Evolutionary conservation across 1,140 invertebrate genomes (phyloP).

Genomic region (Brachionus asplanchnoidis): DNA sequence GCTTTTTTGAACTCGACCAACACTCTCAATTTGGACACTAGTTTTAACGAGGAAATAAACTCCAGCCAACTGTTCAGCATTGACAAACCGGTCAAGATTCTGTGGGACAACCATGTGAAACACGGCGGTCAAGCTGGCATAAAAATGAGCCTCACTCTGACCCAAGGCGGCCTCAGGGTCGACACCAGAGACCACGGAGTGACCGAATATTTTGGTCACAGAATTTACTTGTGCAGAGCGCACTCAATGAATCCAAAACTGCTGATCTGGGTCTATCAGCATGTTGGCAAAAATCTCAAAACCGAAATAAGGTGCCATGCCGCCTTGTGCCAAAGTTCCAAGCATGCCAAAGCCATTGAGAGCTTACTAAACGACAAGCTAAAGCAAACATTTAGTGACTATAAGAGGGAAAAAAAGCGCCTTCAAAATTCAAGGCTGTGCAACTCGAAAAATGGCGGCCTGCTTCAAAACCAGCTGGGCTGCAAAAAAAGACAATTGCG

Average conservation of each 20-base stretch:
- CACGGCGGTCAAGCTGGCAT: conserved; percentile 23
- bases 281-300: conserved; percentile 39
- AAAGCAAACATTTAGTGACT: conserved; percentile 30
- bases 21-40: background rate
- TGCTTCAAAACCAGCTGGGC: background rate
- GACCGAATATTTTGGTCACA: conserved; percentile 34
- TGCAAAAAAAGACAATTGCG: background rate
- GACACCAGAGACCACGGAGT: conserved; percentile 30
- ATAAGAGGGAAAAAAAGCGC: conserved; percentile 20
- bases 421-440: conserved; percentile 30
- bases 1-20: background rate
- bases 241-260: conserved; percentile 12
- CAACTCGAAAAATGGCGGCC: conserved; percentile 3
- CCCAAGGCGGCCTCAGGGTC: conserved; percentile 16
- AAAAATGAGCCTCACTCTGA: conserved; percentile 25
- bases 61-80: background rate
- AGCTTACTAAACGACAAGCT: conserved; percentile 1
- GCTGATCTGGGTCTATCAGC: conserved; percentile 35
- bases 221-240: conserved; percentile 6
- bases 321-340: conserved; percentile 9
- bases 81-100: conserved; percentile 31
- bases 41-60: background rate
- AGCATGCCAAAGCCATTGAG: background rate
- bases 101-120: conserved; percentile 39
- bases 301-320: conserved; percentile 34